A percentile compares a stretch with the other conserved stretches of the same genome.
Conservation (phyloP, 2,113 vertebrate species). For the Odontophorus gujanensis region DNA sequence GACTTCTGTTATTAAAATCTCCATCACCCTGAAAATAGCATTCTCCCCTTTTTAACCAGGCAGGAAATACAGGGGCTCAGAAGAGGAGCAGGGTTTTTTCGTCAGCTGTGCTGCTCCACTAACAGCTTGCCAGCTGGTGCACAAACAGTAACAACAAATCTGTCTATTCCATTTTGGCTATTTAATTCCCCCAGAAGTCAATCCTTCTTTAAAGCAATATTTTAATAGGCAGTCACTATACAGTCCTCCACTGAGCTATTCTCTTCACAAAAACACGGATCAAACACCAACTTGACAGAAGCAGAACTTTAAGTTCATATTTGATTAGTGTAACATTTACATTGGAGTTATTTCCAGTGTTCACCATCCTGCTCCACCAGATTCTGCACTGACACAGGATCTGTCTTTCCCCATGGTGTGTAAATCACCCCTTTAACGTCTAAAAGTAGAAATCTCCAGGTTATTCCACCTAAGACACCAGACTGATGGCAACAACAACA, state of each 20-base stretch:
- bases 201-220: neutral
- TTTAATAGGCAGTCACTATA: neutral
- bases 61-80: accelerated
- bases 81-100: neutral
- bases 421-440: accelerated
- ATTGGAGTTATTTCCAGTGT: neutral
- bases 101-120: neutral
- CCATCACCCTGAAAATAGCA: accelerated
- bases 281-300: neutral
- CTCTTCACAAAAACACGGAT: neutral
- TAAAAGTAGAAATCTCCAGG: neutral
- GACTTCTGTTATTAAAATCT: neutral
- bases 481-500: neutral
- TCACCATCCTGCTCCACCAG: neutral
- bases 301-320: neutral
- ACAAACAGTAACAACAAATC: accelerated
- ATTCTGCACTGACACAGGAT: neutral
- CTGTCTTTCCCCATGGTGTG: accelerated
- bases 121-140: neutral
- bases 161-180: neutral
- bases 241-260: neutral
- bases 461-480: neutral
- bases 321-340: neutral
- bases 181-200: neutral
- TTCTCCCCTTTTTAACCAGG: neutral